Evolutionary conservation across 2,113 vertebrate species (phyloP).

Genomic region (Chamaea fasciata): DNA sequence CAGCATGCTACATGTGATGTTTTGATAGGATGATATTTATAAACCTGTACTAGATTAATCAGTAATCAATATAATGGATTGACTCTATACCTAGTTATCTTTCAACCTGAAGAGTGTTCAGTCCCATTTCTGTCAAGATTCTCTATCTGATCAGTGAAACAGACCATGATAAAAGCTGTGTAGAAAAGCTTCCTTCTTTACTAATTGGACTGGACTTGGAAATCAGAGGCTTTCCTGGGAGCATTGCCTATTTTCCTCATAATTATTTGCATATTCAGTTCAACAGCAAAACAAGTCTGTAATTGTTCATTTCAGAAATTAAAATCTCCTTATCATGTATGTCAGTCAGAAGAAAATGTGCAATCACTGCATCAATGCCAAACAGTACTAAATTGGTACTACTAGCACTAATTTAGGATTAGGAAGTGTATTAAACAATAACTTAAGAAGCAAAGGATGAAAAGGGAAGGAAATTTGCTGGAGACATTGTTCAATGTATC

Average conservation of each 20-base stretch:
- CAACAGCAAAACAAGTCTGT: conserved; percentile 25
- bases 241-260: conserved; percentile 37
- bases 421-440: conserved; percentile 32
- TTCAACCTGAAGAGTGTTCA: not conserved
- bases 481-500: conserved; percentile 16
- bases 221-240: conserved; percentile 35
- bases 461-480: conserved; percentile 9
- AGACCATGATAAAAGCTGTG: not conserved
- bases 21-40: not conserved
- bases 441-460: conserved; percentile 1
- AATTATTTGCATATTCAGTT: conserved; percentile 49
- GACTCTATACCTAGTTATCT: not conserved
- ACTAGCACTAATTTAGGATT: not conserved
- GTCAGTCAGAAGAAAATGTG: not conserved
- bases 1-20: not conserved
- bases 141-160: conserved; percentile 2
- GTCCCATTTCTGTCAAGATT: not conserved
- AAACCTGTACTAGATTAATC: not conserved
- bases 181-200: conserved; percentile 19
- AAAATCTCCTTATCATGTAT: not conserved
- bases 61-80: not conserved
- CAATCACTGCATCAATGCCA: not conserved
- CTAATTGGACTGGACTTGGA: conserved; percentile 42
- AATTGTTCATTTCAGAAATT: conserved; percentile 20
- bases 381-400: not conserved